Evolutionary conservation across 2,797 vertebrate species (phyloP).

Genomic region (Ptychadena robeensis): DNA sequence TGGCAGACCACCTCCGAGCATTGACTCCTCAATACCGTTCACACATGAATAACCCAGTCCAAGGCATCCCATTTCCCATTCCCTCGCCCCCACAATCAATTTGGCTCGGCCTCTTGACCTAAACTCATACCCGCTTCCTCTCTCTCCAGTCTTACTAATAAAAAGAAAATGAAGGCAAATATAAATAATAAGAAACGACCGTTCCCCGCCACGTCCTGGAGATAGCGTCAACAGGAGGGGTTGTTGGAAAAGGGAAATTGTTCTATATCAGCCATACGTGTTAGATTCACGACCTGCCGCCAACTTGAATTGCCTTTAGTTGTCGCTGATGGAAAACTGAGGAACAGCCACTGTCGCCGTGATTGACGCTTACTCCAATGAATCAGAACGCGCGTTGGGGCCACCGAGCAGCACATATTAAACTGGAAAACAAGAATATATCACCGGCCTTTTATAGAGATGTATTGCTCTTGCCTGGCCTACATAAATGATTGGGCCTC

Average conservation of each 20-base stretch:
- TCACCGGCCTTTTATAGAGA: slow-evolving; percentile 86
- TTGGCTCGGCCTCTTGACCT: slow-evolving; percentile 63
- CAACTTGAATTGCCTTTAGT: slow-evolving; percentile 88
- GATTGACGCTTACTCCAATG: slow-evolving; percentile 84
- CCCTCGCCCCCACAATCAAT: slow-evolving; percentile 65
- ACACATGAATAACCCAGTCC: slow-evolving; percentile 43
- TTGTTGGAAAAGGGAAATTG: slow-evolving; percentile 81
- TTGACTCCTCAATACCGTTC: slow-evolving; percentile 47
- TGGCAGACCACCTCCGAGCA: slow-evolving; percentile 23
- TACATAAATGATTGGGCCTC: slow-evolving; percentile 83
- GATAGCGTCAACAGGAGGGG: slow-evolving; percentile 67
- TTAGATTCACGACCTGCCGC: slow-evolving; percentile 84
- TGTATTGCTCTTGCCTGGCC: slow-evolving; percentile 81
- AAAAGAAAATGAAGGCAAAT: slow-evolving; percentile 64
- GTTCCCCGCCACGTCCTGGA: slow-evolving; percentile 69
- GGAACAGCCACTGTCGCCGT: slow-evolving; percentile 84
- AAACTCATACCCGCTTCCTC: slow-evolving; percentile 59
- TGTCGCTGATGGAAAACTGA: slow-evolving; percentile 84
- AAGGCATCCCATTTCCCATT: slow-evolving; percentile 51
- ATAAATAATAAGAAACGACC: slow-evolving; percentile 67
- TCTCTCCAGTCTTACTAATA: slow-evolving; percentile 60
- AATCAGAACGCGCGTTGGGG: slow-evolving; percentile 82
- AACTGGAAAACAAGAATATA: slow-evolving; percentile 84
- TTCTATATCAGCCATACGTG: slow-evolving; percentile 80
- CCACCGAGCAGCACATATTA: slow-evolving; percentile 83